Evolutionary conservation across 2,797 vertebrate genomes (phyloP), one percentile per base, ranked within the genome.

Genomic region (Melanotaenia nigrans): DNA sequence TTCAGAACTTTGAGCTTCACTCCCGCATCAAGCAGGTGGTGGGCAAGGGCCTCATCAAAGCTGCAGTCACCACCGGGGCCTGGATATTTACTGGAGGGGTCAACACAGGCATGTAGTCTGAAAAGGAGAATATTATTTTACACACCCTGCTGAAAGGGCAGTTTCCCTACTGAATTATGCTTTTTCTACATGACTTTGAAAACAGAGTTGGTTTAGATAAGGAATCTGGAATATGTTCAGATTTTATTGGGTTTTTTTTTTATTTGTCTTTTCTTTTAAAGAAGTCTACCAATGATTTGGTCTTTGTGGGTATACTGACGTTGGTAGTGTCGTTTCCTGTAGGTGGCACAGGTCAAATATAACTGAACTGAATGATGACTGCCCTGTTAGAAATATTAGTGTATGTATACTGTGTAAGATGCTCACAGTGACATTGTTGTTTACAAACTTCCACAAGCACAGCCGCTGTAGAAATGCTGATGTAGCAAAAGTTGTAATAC

Each of bases 71-170:
- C 87, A 99, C 98, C 0, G 98, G 98, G 85, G 98, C 98, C 89
- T 99, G 98, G 98, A 99, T 99, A 85, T 93, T 99, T 94, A 99
- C 98, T 30, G 98, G 97, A 90, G 98, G 98, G 64, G 97, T 99
- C 82, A 98, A 99, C 90, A 97, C 98, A 89, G 98, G 98, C 96
- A 92, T 87, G 83, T 42, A 40, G 53, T 49, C 33, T 18, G 33
- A 75, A 30, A 64, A 20, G 8, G 6, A 53, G 36, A 58, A 45
- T 38, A n/a, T 66, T 18, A 20, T 12, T 53, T 45, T 30, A 38
- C 18, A 22, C 12, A 55, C 35, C 9, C 20, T 38, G 13, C 18
- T 24, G 18, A 49, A 49, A 49, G 8, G 45, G 8, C 7, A 42
- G 40, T 42, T 40, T 42, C 14, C 40, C 40, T 18, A 42, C 14